These are phyloP conservation scores for Illadopsis cleaveri DNA, from an alignment of 2,113 vertebrate genomes.

Conservation along the genomic window DNA sequence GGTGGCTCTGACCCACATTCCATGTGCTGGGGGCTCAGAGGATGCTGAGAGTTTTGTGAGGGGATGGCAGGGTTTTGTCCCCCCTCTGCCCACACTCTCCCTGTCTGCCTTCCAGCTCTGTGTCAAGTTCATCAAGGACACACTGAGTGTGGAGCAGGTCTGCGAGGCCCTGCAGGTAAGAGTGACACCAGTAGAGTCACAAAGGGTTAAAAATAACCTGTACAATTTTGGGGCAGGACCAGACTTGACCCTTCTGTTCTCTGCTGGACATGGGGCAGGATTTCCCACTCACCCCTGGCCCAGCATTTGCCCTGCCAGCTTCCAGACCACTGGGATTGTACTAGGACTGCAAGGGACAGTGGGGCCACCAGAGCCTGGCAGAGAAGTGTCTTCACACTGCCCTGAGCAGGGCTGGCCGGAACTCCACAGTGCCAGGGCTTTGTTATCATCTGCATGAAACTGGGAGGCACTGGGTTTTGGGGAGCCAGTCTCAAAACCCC, in stretches of 20 bases:
- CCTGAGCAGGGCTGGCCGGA: neutral
- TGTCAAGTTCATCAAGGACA: conserved; percentile 74
- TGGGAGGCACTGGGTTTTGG: neutral
- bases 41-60: neutral
- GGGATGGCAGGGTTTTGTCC: neutral
- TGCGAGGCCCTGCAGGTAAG: conserved; percentile 82
- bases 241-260: neutral
- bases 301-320: neutral
- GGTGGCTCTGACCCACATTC: neutral
- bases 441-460: neutral
- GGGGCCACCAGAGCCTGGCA: neutral
- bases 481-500: neutral
- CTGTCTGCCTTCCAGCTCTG: conserved; percentile 68
- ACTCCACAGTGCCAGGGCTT: neutral
- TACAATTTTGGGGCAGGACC: neutral
- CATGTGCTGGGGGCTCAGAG: neutral
- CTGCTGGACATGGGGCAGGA: rapidly evolving
- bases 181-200: neutral
- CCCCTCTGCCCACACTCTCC: neutral
- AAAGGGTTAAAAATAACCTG: neutral
- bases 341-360: neutral
- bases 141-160: conserved; percentile 74
- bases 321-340: neutral
- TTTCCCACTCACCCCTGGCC: neutral
- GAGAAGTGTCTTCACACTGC: neutral